A percentile compares a stretch with the other conserved stretches of the same genome.
Evolutionary conservation across 2,113 vertebrate genomes (phyloP).

Genomic region (Dipodomys ordii): DNA sequence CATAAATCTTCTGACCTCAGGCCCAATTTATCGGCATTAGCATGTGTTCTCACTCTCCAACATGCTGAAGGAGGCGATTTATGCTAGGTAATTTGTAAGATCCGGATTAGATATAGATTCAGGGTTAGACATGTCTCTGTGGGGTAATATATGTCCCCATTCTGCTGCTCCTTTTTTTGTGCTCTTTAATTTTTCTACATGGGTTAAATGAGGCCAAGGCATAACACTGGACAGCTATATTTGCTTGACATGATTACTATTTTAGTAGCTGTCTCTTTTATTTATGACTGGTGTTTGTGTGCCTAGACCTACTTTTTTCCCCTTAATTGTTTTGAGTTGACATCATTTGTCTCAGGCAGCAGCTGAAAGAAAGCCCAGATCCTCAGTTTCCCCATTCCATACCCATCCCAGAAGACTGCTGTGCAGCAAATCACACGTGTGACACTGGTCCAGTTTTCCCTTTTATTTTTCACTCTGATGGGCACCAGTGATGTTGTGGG

Average conservation of each 20-base stretch:
- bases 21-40: constrained; percentile 59
- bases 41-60: constrained; percentile 46
- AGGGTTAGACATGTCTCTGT: constrained; percentile 21
- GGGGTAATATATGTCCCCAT: neutral
- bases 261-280: constrained; percentile 22
- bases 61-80: constrained; percentile 60
- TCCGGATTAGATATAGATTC: constrained; percentile 42
- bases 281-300: neutral
- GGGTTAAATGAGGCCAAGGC: constrained; percentile 35
- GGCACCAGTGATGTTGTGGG: neutral
- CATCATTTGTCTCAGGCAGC: neutral
- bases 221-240: constrained; percentile 1
- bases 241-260: constrained; percentile 53
- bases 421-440: neutral
- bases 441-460: neutral
- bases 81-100: constrained; percentile 49
- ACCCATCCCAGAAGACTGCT: neutral
- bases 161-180: neutral
- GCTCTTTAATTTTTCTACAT: constrained; percentile 58
- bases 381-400: neutral
- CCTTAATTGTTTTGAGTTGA: neutral
- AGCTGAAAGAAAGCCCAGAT: neutral
- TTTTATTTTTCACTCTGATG: neutral
- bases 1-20: constrained; percentile 52
- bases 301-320: neutral